Evolutionary conservation across 2,113 vertebrate species (phyloP), one percentile per base, ranked within the genome.

Genomic region (Furnarius figulus): DNA sequence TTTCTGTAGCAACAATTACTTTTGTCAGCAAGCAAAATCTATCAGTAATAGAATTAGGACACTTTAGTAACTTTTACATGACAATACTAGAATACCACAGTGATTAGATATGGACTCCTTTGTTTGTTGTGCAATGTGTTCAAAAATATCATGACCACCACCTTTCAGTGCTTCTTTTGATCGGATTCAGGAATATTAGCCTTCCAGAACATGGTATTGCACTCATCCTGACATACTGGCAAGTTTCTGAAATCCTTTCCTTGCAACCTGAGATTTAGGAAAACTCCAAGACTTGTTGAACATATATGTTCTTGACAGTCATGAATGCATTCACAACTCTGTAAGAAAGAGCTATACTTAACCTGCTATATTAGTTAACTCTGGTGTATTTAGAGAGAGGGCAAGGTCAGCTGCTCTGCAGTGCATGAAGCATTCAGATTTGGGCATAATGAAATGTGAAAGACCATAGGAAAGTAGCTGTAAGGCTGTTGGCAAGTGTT

Each of bases 61-160:
- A 31, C 55, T 87, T 90, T 83, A 25, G 44, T 90, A 58, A 28
- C 47, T 40, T 40, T 63, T 75, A 84, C 66, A 88, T 63, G 80
- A 78, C 52, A 80, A 50, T 42, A 46, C 66, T 62, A 68, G 40
- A 76, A 72, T 67, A 80, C 68, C 76, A 82, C 79, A 50, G 96
- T 97, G 96, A 98, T 98, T 47, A 90, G 79, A 86, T 89, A 94
- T 97, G 35, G 74, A 87, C 33, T 91, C 71, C 35, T 97, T 98
- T 95, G 96, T 82, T 98, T 95, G 96, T 80, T 98, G 97, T 88
- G 94, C 97, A 55, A 39, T 96, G 33, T 98, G 97, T 95, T 97
- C 96, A 76, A 96, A 97, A 97, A 76, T 97, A 72, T 58, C 97
- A 30, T 96, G 95, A 82, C 87, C 92, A 67, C 89, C 94, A 18